These are phyloP conservation scores for Acrossocheilus wenchowensis DNA, from an alignment of 2,797 vertebrate genomes.

Conservation along the genomic window DNA sequence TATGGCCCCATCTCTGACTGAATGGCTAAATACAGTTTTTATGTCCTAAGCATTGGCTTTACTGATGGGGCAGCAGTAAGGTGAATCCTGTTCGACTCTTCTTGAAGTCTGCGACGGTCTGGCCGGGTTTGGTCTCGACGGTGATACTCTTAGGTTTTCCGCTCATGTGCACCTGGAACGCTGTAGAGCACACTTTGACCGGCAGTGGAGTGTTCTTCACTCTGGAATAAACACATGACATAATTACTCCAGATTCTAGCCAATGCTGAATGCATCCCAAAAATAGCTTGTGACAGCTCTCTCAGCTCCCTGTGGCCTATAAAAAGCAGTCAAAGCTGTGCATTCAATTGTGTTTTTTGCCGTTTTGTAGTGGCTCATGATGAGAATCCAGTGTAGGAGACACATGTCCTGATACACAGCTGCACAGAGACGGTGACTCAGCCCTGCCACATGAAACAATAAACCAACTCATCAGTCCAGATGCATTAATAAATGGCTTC, in stretches of 20 bases:
- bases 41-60: constrained; percentile 20
- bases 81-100: constrained; percentile 77
- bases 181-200: constrained; percentile 71
- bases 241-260: constrained; percentile 18
- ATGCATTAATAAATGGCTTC: background rate
- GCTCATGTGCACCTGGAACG: constrained; percentile 75
- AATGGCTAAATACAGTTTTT: constrained; percentile 11
- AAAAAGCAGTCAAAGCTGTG: background rate
- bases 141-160: constrained; percentile 75
- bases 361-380: constrained; percentile 2
- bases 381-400: background rate
- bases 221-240: constrained; percentile 67
- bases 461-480: background rate
- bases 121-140: constrained; percentile 72
- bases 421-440: background rate
- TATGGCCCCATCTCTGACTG: background rate
- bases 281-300: constrained; percentile 24
- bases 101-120: constrained; percentile 73
- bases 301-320: constrained; percentile 1
- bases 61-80: constrained; percentile 73
- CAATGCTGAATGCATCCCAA: background rate
- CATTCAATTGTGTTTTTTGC: background rate
- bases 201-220: constrained; percentile 67
- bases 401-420: constrained; percentile 1
- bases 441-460: background rate